These are phyloP conservation scores for Agapostemon virescens DNA, from an alignment of 2,888 invertebrate species.

Conservation along the genomic window DNA sequence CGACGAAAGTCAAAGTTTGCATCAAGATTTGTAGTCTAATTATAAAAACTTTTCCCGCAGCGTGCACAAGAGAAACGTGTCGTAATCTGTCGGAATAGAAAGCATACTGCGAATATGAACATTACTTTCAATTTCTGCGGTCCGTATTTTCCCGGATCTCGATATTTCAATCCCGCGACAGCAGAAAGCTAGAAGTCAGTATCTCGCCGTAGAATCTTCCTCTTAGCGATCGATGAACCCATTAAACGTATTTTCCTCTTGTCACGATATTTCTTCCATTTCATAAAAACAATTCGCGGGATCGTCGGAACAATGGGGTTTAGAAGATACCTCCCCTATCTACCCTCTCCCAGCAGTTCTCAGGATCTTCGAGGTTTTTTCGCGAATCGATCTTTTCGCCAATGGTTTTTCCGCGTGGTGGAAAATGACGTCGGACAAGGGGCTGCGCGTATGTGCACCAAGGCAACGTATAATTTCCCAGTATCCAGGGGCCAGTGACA, in stretches of 20 bases:
- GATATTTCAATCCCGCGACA: slow-evolving; percentile 30
- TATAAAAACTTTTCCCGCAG: background rate
- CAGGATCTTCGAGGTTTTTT: slow-evolving; percentile 10
- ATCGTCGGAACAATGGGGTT: background rate
- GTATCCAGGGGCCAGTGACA: slow-evolving; percentile 54
- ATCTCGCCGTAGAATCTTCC: slow-evolving; percentile 42
- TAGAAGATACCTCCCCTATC: background rate
- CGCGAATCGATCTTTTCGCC: slow-evolving; percentile 32
- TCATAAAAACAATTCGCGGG: slow-evolving; percentile 43
- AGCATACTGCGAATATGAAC: background rate
- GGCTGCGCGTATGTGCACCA: slow-evolving; percentile 11
- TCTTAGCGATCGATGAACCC: slow-evolving; percentile 34
- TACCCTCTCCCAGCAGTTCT: background rate
- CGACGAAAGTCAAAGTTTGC: background rate
- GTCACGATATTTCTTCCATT: slow-evolving; percentile 54
- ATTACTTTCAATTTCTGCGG: slow-evolving; percentile 33
- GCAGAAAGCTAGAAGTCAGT: slow-evolving; percentile 22
- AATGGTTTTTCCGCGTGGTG: slow-evolving; percentile 38
- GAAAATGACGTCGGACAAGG: slow-evolving; percentile 31
- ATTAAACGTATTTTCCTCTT: slow-evolving; percentile 51
- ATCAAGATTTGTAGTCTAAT: background rate
- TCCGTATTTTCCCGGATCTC: slow-evolving; percentile 8
- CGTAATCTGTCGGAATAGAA: background rate
- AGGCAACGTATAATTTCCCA: slow-evolving; percentile 47
- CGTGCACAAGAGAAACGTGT: background rate